Percentiles rank a stretch among this genome's conserved stretches.
Conservation (phyloP, 92 coral and sea anemone species). For the Virgularia gustaviana region DNA sequence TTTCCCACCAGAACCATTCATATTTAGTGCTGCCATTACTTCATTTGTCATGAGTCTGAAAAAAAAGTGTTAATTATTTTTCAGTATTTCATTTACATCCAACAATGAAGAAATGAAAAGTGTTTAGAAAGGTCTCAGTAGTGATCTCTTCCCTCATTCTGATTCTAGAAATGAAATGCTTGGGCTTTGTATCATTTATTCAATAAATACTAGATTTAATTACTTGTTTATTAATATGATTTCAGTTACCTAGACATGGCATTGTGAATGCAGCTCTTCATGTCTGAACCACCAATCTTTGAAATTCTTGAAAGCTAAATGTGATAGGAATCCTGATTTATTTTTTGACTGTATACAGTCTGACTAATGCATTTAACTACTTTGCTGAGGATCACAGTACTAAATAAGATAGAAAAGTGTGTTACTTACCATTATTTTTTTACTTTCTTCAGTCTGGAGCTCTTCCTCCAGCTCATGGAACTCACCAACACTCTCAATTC, state of each 20-base stretch:
- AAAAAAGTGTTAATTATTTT: background rate
- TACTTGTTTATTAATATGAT: no score
- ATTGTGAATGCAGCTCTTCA: background rate
- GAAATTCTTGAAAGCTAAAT: background rate
- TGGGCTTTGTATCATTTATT: no score
- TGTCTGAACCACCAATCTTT: background rate
- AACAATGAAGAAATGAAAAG: no score
- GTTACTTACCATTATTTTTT: slow-evolving; percentile 3
- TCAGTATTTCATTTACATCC: no score
- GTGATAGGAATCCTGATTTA: no score
- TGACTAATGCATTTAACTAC: background rate
- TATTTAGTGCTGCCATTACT: slow-evolving; percentile 4
- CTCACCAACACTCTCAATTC: background rate
- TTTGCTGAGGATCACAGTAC: background rate
- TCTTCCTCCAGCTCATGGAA: background rate
- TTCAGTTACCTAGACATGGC: background rate
- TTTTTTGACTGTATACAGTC: background rate
- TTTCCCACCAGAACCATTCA: slow-evolving; percentile 22
- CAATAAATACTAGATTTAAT: no score
- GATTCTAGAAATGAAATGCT: no score
- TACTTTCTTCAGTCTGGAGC: background rate
- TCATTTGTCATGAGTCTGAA: slow-evolving; percentile 19
- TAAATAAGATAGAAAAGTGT: background rate
- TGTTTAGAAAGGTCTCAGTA: no score
- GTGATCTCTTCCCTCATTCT: no score